phyloP scores from a whole-genome alignment of 2,888 invertebrate genomes.

The Ptycholaimellus sp. region DNA sequence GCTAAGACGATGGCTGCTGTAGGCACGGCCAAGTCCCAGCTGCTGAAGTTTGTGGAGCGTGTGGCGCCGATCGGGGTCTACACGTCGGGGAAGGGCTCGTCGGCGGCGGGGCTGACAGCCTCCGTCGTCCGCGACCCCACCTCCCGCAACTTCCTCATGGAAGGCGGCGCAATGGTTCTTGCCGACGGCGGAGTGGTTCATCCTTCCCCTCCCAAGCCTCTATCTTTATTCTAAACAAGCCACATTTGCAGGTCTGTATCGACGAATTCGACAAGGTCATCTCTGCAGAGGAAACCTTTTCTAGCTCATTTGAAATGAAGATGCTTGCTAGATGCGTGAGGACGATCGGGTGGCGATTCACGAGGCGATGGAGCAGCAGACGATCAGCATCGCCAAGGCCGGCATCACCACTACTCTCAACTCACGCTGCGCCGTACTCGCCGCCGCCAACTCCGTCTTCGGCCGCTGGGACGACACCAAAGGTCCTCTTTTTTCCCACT shows the following conservation, averaged over 20 bases:
- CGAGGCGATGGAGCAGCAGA: slow-evolving; percentile 99
- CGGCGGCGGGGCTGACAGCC: slow-evolving; percentile 92
- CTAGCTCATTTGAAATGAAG: background rate
- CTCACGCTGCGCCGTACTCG: slow-evolving; percentile 90
- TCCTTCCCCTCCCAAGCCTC: too few relatives aligned
- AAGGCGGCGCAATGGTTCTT: slow-evolving; percentile 96
- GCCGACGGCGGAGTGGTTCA: slow-evolving; percentile 97
- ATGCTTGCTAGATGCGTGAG: slow-evolving; percentile 62
- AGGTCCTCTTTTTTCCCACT: too few relatives aligned
- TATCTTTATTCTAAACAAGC: too few relatives aligned
- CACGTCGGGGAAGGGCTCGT: slow-evolving; percentile 97
- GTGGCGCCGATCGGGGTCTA: slow-evolving; percentile 38
- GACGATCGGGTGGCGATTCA: slow-evolving; percentile 97
- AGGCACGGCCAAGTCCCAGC: slow-evolving; percentile 94
- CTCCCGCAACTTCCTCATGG: slow-evolving; percentile 81
- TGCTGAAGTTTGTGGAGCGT: slow-evolving; percentile 84
- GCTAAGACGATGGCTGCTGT: slow-evolving; percentile 99
- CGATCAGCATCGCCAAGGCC: slow-evolving; percentile 96
- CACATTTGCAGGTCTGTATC: too few relatives aligned
- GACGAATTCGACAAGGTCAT: slow-evolving; percentile 63
- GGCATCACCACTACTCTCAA: slow-evolving; percentile 96
- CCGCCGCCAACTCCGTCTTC: slow-evolving; percentile 91
- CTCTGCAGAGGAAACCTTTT: background rate
- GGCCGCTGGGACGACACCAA: slow-evolving; percentile 97
- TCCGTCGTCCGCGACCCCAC: slow-evolving; percentile 78